Percentiles rank a stretch among this genome's conserved stretches.
Evolutionary conservation across 2,797 vertebrate species (phyloP).

Genomic region (Acanthiza pusilla): DNA sequence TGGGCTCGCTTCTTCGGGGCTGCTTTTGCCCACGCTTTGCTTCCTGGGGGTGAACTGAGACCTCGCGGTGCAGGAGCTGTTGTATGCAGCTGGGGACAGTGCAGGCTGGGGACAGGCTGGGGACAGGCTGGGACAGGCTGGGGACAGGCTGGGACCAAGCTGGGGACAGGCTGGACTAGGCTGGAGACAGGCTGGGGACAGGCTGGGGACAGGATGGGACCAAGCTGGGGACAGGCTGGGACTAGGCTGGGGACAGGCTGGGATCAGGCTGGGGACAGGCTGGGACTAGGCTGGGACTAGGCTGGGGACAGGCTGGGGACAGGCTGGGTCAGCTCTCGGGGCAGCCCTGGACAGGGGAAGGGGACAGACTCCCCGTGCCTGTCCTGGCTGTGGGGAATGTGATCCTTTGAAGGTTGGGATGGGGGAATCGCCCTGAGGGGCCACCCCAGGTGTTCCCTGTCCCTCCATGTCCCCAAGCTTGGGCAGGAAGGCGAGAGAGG

Average conservation of each 20-base stretch:
- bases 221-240: no score
- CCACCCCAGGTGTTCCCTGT: neutral
- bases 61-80: neutral
- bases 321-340: fast-evolving
- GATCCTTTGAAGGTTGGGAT: fast-evolving
- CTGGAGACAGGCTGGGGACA: no score
- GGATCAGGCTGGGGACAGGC: no score
- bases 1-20: fast-evolving
- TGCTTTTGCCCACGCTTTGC: fast-evolving
- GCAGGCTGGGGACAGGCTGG: no score
- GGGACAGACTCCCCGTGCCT: neutral
- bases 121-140: no score
- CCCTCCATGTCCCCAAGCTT: neutral
- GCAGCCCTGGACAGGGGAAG: neutral
- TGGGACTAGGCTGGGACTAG: no score
- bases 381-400: fast-evolving
- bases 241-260: no score
- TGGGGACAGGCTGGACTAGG: no score
- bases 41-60: neutral
- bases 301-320: no score
- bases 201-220: no score
- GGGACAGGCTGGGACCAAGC: no score
- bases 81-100: no score
- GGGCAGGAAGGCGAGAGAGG: neutral
- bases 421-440: neutral